phyloP scores from a whole-genome alignment of 2,797 vertebrate species.

The Sphenopsis melanotis region DNA sequence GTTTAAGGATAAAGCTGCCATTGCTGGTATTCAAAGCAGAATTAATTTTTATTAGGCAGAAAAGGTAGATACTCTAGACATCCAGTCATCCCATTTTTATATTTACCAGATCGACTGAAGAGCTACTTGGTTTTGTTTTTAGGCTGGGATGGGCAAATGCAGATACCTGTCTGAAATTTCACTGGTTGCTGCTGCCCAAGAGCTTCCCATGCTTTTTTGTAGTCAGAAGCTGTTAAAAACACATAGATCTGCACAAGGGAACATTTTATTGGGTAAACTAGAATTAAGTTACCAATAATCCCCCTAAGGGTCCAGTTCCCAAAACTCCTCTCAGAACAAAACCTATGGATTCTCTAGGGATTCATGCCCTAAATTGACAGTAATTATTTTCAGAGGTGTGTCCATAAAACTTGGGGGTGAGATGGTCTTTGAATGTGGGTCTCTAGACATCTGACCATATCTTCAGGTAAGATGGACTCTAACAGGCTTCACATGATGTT shows the following conservation, averaged over 20 bases:
- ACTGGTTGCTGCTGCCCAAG: not conserved
- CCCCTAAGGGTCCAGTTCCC: not conserved
- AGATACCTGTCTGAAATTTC: not conserved
- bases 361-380: not conserved
- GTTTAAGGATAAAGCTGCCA: not conserved
- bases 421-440: not conserved
- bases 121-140: not conserved
- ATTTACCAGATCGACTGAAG: not conserved
- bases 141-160: not conserved
- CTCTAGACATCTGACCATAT: not conserved
- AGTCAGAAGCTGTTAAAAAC: not conserved
- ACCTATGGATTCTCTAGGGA: not conserved
- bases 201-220: not conserved
- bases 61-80: not conserved
- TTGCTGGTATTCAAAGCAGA: not conserved
- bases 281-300: not conserved
- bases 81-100: not conserved
- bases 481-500: rapidly evolving
- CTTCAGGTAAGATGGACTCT: not conserved
- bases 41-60: not conserved
- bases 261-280: not conserved
- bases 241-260: not conserved
- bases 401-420: not conserved
- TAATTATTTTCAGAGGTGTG: not conserved
- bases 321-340: not conserved